Evolutionary conservation across 2,113 vertebrate genomes (phyloP).

Genomic region (Melanocharis versteri): DNA sequence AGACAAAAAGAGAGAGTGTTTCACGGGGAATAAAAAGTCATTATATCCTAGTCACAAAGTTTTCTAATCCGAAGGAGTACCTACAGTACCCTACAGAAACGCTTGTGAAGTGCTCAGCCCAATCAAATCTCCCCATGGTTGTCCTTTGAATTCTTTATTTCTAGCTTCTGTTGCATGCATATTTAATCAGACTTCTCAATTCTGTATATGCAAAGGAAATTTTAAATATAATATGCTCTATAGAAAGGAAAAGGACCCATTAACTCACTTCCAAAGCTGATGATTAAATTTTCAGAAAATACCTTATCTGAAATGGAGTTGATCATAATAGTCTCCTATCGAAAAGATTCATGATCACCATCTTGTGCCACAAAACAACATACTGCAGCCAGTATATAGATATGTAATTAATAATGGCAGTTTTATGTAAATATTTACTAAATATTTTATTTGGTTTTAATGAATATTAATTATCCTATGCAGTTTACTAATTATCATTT

Average conservation of each 20-base stretch:
- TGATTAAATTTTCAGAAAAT: background rate
- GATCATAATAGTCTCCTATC: background rate
- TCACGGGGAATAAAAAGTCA: conserved; percentile 32
- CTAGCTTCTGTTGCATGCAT: conserved; percentile 26
- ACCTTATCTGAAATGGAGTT: background rate
- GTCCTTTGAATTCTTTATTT: conserved; percentile 55
- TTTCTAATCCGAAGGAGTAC: conserved; percentile 1
- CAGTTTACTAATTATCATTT: background rate
- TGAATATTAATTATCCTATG: background rate
- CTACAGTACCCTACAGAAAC: conserved; percentile 39
- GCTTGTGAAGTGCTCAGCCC: conserved; percentile 25
- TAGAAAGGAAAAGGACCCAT: conserved; percentile 7
- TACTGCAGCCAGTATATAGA: background rate
- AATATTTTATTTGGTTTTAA: background rate
- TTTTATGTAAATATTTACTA: background rate
- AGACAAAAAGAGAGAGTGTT: conserved; percentile 6
- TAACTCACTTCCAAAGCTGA: background rate
- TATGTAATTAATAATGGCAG: background rate
- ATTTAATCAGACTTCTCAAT: conserved; percentile 38
- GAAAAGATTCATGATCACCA: background rate
- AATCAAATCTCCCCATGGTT: conserved; percentile 4
- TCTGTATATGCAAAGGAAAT: conserved; percentile 24
- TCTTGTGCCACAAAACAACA: background rate
- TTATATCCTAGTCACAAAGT: conserved; percentile 28
- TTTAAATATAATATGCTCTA: conserved; percentile 24